Percentiles rank a stretch among this genome's conserved stretches.
Conservation (phyloP, 2,888 invertebrate genomes). For the Synergus gifuensis region DNA sequence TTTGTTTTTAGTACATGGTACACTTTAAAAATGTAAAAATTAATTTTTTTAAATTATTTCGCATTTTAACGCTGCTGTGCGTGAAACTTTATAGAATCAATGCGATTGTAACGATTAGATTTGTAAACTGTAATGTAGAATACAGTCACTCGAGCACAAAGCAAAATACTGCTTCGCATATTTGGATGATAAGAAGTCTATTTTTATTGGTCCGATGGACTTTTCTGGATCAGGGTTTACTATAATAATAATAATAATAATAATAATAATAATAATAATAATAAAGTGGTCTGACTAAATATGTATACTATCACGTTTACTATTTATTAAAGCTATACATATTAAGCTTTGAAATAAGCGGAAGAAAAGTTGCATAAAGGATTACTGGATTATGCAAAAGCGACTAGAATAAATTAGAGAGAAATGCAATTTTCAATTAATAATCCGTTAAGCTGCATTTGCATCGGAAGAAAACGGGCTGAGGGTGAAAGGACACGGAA, state of each 20-base stretch:
- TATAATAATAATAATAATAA: constrained; percentile 25
- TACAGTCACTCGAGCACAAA: constrained; percentile 25
- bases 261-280: constrained; percentile 46
- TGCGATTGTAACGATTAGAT: constrained; percentile 29
- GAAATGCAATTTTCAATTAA: constrained; percentile 19
- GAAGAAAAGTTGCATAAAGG: background rate
- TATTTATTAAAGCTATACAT: constrained; percentile 29
- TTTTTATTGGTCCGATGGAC: constrained; percentile 39
- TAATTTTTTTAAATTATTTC: background rate
- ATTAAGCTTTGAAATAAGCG: constrained; percentile 7
- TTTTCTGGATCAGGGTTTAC: constrained; percentile 37
- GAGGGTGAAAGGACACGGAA: background rate
- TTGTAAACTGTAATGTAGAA: constrained; percentile 35
- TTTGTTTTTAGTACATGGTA: background rate
- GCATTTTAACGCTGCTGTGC: constrained; percentile 16
- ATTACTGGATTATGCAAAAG: background rate
- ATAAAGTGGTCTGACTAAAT: constrained; percentile 48
- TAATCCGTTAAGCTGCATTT: constrained; percentile 13
- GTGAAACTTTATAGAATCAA: background rate
- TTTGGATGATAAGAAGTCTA: constrained; percentile 28
- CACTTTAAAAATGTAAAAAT: background rate
- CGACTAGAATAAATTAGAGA: constrained; percentile 16
- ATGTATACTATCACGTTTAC: constrained; percentile 46
- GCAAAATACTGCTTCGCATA: constrained; percentile 35
- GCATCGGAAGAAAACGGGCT: background rate